Evolutionary conservation across 2,113 vertebrate genomes (phyloP).

Genomic region (Cyanoderma ruficeps): DNA sequence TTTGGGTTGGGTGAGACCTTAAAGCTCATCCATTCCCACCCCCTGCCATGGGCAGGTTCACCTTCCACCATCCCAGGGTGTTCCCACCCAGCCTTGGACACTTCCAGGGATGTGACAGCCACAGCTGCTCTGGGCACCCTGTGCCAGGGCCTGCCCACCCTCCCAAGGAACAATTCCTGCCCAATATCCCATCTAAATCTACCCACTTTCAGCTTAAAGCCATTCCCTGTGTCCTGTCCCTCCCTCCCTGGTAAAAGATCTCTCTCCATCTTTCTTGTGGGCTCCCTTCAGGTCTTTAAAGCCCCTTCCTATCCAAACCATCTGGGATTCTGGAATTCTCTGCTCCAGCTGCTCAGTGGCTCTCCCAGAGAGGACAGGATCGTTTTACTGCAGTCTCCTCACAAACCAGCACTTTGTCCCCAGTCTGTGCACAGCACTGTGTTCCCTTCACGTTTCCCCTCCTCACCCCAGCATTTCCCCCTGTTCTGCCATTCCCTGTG

Average conservation of each 20-base stretch:
- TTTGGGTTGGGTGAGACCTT: background rate
- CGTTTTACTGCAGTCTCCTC: background rate
- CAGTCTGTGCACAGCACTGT: fast-evolving
- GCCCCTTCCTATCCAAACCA: background rate
- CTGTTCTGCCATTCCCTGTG: fast-evolving
- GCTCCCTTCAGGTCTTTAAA: background rate
- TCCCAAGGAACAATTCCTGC: background rate
- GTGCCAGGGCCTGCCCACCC: background rate
- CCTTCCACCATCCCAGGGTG: fast-evolving
- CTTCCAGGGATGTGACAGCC: background rate
- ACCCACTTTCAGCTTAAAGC: background rate
- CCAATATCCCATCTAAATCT: background rate
- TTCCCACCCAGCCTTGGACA: fast-evolving
- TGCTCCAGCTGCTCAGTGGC: background rate
- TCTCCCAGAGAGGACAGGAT: background rate
- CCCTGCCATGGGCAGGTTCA: background rate
- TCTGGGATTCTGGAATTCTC: background rate
- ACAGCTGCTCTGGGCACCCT: background rate
- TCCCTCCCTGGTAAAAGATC: background rate
- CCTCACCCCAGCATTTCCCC: background rate
- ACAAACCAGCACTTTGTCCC: background rate
- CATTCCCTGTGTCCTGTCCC: background rate
- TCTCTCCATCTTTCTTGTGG: background rate
- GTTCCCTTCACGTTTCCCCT: background rate
- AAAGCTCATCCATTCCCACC: fast-evolving